A percentile compares a stretch with the other conserved stretches of the same genome.
phyloP scores from a whole-genome alignment of 2,797 vertebrate species.

The Cryptoblepharus egeriae region DNA sequence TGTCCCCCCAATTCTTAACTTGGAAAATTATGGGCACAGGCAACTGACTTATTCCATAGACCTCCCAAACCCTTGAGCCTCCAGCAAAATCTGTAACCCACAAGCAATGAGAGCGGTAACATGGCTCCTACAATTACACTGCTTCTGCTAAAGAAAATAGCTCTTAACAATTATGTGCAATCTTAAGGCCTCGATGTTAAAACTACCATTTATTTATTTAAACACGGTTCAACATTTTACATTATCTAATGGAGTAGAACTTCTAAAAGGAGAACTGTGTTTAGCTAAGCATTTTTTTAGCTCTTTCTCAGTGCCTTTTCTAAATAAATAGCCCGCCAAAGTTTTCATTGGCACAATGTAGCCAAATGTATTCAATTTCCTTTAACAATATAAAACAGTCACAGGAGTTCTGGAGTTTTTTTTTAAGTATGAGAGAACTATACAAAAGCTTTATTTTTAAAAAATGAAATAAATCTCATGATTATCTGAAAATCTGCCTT shows the following conservation, averaged over 20 bases:
- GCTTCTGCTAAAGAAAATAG: constrained; percentile 65
- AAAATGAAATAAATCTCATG: constrained; percentile 56
- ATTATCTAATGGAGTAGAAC: constrained; percentile 72
- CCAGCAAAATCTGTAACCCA: constrained; percentile 57
- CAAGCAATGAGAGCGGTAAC: constrained; percentile 65
- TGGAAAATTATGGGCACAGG: constrained; percentile 58
- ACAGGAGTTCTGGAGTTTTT: constrained; percentile 60
- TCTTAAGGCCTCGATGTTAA: constrained; percentile 67
- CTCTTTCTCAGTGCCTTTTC: constrained; percentile 64
- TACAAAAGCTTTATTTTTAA: constrained; percentile 52
- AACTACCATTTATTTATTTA: constrained; percentile 70
- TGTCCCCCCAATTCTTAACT: constrained; percentile 48
- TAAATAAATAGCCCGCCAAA: constrained; percentile 76
- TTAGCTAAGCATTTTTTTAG: constrained; percentile 64
- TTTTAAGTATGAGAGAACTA: constrained; percentile 41
- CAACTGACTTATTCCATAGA: constrained; percentile 51
- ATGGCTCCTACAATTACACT: constrained; percentile 58
- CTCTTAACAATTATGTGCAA: constrained; percentile 68
- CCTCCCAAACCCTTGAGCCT: constrained; percentile 60
- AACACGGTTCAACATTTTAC: constrained; percentile 65
- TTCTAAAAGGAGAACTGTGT: constrained; percentile 65
- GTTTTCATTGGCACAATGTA: constrained; percentile 70
- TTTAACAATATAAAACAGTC: constrained; percentile 66
- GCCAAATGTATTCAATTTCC: constrained; percentile 63
- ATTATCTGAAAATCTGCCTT: constrained; percentile 56